These are phyloP conservation scores for Pocota personata DNA, from an alignment of 2,888 invertebrate species.

Conservation along the genomic window DNA sequence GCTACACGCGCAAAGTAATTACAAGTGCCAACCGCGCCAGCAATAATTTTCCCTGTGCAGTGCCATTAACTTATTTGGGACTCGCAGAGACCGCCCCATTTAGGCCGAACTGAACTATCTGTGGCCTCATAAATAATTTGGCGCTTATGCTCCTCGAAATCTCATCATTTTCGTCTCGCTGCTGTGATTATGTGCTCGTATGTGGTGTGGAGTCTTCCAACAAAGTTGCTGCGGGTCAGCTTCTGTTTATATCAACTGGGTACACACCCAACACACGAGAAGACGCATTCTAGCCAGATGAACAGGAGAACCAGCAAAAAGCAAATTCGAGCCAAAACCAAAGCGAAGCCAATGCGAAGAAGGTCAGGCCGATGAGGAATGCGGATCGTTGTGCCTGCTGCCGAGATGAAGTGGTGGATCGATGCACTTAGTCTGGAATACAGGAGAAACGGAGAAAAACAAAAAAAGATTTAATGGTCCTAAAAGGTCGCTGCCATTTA, in stretches of 20 bases:
- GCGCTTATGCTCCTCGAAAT: slow-evolving; percentile 46
- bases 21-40: slow-evolving; percentile 38
- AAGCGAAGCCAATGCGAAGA: slow-evolving; percentile 19
- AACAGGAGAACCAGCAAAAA: neutral
- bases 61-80: slow-evolving; percentile 53
- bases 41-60: slow-evolving; percentile 1
- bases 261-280: neutral
- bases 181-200: slow-evolving; percentile 23
- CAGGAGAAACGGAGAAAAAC: neutral
- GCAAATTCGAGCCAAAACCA: slow-evolving; percentile 10
- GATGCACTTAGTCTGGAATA: slow-evolving; percentile 26
- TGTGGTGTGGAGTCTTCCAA: neutral
- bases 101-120: slow-evolving; percentile 49
- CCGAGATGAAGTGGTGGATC: neutral
- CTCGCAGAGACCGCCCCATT: slow-evolving; percentile 27
- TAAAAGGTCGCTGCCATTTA: slow-evolving; percentile 55
- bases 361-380: slow-evolving; percentile 43
- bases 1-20: slow-evolving; percentile 46
- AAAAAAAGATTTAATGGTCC: slow-evolving; percentile 56
- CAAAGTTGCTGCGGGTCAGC: slow-evolving; percentile 54
- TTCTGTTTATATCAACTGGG: slow-evolving; percentile 47
- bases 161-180: slow-evolving; percentile 30
- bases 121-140: slow-evolving; percentile 66
- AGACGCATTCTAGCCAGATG: slow-evolving; percentile 17
- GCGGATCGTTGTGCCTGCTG: slow-evolving; percentile 1